Evolutionary conservation across 2,797 vertebrate genomes (phyloP).

Genomic region (Gymnothorax javanicus): DNA sequence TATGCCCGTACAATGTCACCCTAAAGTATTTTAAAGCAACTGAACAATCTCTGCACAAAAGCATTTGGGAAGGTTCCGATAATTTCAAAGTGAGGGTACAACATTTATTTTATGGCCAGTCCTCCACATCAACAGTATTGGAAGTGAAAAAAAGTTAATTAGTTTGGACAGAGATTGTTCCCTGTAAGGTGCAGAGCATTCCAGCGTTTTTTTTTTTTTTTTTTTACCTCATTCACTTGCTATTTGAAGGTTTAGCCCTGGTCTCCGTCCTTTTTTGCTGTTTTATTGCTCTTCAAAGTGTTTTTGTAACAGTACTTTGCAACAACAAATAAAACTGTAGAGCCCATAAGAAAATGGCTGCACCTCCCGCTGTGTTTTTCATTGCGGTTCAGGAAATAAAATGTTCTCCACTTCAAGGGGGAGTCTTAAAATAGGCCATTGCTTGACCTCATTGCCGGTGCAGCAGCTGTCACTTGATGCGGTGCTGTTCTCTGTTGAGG

Average conservation of each 20-base stretch:
- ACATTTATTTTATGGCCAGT: neutral
- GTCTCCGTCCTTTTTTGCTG: no score
- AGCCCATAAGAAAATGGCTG: slow-evolving; percentile 9
- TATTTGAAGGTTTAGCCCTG: no score
- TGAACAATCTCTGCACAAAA: neutral
- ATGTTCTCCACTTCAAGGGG: slow-evolving; percentile 44
- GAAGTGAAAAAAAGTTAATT: neutral
- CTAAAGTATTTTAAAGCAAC: neutral
- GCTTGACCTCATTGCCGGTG: slow-evolving; percentile 67
- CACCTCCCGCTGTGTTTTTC: slow-evolving; percentile 47
- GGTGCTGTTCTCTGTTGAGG: slow-evolving; percentile 40
- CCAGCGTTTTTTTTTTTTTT: no score
- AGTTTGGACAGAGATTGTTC: neutral
- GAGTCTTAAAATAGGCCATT: slow-evolving; percentile 65
- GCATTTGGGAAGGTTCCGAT: neutral
- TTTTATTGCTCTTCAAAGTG: no score
- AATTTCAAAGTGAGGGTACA: neutral
- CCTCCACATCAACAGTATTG: neutral
- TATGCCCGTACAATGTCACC: neutral
- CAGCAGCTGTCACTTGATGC: slow-evolving; percentile 60
- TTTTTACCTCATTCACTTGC: no score
- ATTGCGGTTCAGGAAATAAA: slow-evolving; percentile 53
- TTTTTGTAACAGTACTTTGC: no score
- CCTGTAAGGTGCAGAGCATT: neutral
- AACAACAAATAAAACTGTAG: no score